phyloP scores from a whole-genome alignment of 2,888 invertebrate genomes.

The Cantharis rustica region DNA sequence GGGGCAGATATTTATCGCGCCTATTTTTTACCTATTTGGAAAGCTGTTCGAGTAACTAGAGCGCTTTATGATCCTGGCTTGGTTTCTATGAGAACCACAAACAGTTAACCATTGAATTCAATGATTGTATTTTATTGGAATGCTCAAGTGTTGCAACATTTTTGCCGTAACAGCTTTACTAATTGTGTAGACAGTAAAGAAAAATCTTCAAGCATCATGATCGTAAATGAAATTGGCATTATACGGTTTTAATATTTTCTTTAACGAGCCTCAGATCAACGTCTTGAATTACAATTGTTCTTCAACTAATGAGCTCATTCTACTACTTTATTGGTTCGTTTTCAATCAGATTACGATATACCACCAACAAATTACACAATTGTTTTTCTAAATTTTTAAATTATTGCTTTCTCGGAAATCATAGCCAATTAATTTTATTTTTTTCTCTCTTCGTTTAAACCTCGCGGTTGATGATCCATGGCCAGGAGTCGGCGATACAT shows the following conservation, averaged over 20 bases:
- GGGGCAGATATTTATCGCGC: conserved; percentile 37
- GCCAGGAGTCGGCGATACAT: background rate
- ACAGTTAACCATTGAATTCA: conserved; percentile 36
- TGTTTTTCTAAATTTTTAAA: background rate
- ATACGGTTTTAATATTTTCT: conserved; percentile 2
- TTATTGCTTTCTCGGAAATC: background rate
- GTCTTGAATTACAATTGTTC: conserved; percentile 2
- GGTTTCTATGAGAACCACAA: conserved; percentile 33
- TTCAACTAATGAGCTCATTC: conserved; percentile 4
- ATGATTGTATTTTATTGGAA: conserved; percentile 24
- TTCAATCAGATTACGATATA: background rate
- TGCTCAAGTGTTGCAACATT: conserved; percentile 22
- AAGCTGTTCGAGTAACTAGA: conserved; percentile 35
- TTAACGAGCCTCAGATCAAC: conserved; percentile 1
- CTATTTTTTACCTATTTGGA: conserved; percentile 39
- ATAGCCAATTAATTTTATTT: background rate
- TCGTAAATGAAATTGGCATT: conserved; percentile 3
- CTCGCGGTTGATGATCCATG: background rate
- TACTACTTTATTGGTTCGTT: background rate
- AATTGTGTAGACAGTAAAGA: conserved; percentile 20
- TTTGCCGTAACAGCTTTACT: conserved; percentile 24
- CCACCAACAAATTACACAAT: background rate
- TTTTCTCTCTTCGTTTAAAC: background rate
- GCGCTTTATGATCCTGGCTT: conserved; percentile 36
- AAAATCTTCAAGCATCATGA: conserved; percentile 8